A percentile compares a stretch with the other conserved stretches of the same genome.
phyloP scores from a whole-genome alignment of 2,888 invertebrate genomes.

The Phania funesta region DNA sequence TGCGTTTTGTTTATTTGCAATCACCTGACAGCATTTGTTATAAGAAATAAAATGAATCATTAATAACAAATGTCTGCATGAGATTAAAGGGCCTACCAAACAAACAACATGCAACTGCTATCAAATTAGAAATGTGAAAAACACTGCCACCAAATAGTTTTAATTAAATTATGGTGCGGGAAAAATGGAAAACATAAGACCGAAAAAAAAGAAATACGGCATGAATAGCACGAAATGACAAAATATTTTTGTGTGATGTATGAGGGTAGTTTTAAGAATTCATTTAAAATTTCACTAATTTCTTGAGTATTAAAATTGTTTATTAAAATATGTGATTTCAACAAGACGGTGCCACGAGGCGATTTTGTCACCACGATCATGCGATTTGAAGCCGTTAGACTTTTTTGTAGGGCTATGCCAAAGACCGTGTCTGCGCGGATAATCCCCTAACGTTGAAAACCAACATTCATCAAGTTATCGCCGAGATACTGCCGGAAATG shows the following conservation, averaged over 20 bases:
- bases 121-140: not conserved
- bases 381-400: no score
- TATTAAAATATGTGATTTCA: no score
- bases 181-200: not conserved
- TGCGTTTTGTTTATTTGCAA: constrained; percentile 18
- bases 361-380: no score
- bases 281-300: no score
- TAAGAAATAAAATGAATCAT: constrained; percentile 31
- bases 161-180: constrained; percentile 29
- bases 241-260: not conserved
- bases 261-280: no score
- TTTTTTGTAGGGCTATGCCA: no score
- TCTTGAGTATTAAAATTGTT: no score
- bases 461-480: no score
- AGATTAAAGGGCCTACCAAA: constrained; percentile 42
- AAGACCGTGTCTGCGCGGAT: no score
- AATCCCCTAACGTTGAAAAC: no score
- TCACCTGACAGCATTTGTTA: constrained; percentile 51
- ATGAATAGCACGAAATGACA: not conserved
- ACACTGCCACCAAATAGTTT: constrained; percentile 5
- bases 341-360: no score
- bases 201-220: not conserved
- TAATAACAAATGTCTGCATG: constrained; percentile 61
- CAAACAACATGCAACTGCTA: constrained; percentile 48
- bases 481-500: no score